Base-by-base conservation (phyloP, 2,888 invertebrate genomes). In the Balanococcus diminutus region DNA sequence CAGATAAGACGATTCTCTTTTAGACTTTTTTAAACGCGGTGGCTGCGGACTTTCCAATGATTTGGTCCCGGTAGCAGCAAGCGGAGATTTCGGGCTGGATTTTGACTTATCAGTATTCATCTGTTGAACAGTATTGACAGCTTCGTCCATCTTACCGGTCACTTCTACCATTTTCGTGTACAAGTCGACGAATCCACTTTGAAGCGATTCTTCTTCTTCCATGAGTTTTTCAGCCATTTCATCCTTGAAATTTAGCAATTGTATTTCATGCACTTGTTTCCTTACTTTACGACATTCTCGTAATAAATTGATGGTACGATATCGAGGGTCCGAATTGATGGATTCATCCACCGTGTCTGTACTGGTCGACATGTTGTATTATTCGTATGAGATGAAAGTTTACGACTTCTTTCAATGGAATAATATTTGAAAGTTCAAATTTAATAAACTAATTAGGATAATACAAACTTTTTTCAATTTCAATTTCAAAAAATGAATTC, bases 221-320 rank as follows among this genome's bases (percentile, higher is more conserved):
- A 79, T 79, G 0, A 79, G 75, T 32, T 79, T 79, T 4, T 36
- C 2, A 11, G 19, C 36, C 75, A 79, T 79, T 36, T 79, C 75
- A 79, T 79, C 36, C 36, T 36, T 79, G 19, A 79, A 79, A 36
- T 79, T 79, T 79, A 19, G 31, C 16, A 79, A 16, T 11, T 79
- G 31, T 36, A 19, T 9, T 79, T 79, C 19, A 4, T 36, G 32
- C 25, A 32, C 2, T 79, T 79, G 32, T 79, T 79, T 79, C 9
- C 36, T 79, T 6, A 36, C 22, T 79, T 36, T n/a, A 5, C 75
- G 75, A 79, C 16, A 36, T 36, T 79, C 75, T 79, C 28, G 75
- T 8, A 79, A 36, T 19, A 79, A 79, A n/a, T 79, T 25, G 19
- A 79, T 22, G 19, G 75, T 79, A 2, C 75, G 75, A 36, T 36